Evolutionary conservation across 2,888 invertebrate genomes (phyloP), one percentile per base, ranked within the genome.

Genomic region (Selenia dentaria): DNA sequence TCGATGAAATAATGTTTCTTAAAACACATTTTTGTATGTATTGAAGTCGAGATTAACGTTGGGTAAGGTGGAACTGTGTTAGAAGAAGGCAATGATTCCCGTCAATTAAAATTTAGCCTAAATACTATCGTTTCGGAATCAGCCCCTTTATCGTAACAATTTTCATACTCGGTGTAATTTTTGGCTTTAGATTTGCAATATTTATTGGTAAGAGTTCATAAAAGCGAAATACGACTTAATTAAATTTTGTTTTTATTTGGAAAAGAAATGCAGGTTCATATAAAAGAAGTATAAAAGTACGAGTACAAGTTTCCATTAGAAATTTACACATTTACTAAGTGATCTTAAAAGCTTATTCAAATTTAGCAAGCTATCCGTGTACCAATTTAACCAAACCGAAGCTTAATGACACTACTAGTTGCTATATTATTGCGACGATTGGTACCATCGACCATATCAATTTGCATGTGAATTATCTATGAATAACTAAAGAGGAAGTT

Each of bases 51-150:
- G 79, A 79, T 83, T 83, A 76, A 71, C 73, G 72, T 74, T 77
- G 68, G 67, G 78, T 83, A 79, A 83, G 80, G 82, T 85, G 88
- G 89, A 89, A 88, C 88, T 72, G 89, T 89, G 87, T 79, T 86
- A 83, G 81, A 44, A 57, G 64, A 64, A 70, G 67, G 70, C 62
- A 59, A 64, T 63, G 67, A 71, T 74, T 78, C 67, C 72, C 72
- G 74, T 74, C 69, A 69, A 70, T 71, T 70, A 63, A 66, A 69
- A 69, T 68, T 58, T 62, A 59, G 69, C 71, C 74, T 74, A 72
- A 74, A 70, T 74, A 74, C 74, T 64, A 62, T 54, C 74, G 74
- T 72, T 74, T 74, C 71, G 74, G 74, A 71, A 74, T 67, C 51
- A 47, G 47, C 61, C 57, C 59, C 58, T 68, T 35, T 48, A 52